Evolutionary conservation across 2,113 vertebrate genomes (phyloP).

Genomic region (Limanda limanda): DNA sequence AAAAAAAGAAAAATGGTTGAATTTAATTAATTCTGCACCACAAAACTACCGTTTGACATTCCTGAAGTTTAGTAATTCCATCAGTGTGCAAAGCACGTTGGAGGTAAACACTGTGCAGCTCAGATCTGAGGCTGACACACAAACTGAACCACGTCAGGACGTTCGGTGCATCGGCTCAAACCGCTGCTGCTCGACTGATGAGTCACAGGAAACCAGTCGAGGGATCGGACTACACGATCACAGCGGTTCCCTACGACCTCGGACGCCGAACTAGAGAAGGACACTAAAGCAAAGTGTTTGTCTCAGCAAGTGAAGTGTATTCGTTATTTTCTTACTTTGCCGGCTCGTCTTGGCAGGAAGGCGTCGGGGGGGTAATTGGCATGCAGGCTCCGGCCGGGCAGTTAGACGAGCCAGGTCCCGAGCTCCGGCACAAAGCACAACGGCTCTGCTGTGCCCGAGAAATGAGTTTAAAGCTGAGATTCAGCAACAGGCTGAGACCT

Average conservation of each 20-base stretch:
- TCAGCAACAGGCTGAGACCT: constrained; percentile 68
- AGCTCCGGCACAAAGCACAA: constrained; percentile 60
- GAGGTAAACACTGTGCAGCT: background rate
- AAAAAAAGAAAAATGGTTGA: background rate
- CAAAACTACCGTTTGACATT: background rate
- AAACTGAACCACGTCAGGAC: constrained; percentile 21
- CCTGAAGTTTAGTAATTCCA: background rate
- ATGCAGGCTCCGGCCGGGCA: constrained; percentile 61
- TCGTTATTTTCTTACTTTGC: constrained; percentile 32
- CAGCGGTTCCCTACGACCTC: background rate
- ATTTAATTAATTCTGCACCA: background rate
- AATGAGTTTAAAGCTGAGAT: constrained; percentile 66
- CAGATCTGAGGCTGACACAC: background rate
- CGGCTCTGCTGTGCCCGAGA: constrained; percentile 68
- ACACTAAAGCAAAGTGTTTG: constrained; percentile 38
- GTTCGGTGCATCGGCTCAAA: background rate
- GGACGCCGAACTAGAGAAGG: constrained; percentile 26
- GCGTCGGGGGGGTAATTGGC: constrained; percentile 64
- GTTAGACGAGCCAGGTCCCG: constrained; percentile 58
- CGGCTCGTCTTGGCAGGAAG: constrained; percentile 39
- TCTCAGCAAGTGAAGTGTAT: constrained; percentile 45
- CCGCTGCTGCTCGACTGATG: background rate
- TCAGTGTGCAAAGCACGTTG: constrained; percentile 12
- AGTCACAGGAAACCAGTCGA: constrained; percentile 24
- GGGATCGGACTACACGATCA: constrained; percentile 1